Evolutionary conservation across 2,888 invertebrate genomes (phyloP).

Genomic region (Thera britannica): DNA sequence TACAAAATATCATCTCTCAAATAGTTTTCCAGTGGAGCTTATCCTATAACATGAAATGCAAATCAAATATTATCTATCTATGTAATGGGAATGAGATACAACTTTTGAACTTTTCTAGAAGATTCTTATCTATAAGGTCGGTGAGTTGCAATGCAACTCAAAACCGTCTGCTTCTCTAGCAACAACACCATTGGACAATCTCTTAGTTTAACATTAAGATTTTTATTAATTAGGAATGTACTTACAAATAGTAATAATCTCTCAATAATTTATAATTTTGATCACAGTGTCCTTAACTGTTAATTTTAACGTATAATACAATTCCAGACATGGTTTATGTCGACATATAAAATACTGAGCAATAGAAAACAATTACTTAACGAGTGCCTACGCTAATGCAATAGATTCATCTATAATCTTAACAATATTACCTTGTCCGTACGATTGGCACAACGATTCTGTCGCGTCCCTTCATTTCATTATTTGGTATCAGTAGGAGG

Average conservation of each 20-base stretch:
- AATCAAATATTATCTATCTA: slow-evolving; percentile 53
- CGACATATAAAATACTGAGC: slow-evolving; percentile 83
- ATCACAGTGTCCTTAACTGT: slow-evolving; percentile 84
- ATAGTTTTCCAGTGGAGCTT: slow-evolving; percentile 65
- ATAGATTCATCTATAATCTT: slow-evolving; percentile 77
- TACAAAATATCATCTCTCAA: slow-evolving; percentile 81
- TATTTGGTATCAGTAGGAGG: slow-evolving; percentile 69
- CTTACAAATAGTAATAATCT: slow-evolving; percentile 82
- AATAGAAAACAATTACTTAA: slow-evolving; percentile 81
- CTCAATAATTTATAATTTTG: slow-evolving; percentile 85
- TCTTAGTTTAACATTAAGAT: slow-evolving; percentile 73
- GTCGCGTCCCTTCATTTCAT: slow-evolving; percentile 72
- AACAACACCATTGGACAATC: slow-evolving; percentile 67
- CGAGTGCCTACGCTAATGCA: slow-evolving; percentile 74
- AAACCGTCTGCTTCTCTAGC: slow-evolving; percentile 23
- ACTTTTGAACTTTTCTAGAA: slow-evolving; percentile 61
- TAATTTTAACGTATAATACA: slow-evolving; percentile 82
- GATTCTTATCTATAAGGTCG: slow-evolving; percentile 28
- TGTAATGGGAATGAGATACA: slow-evolving; percentile 64
- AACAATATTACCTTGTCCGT: slow-evolving; percentile 79
- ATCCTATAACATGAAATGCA: slow-evolving; percentile 68
- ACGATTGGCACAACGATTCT: slow-evolving; percentile 79
- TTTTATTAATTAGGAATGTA: slow-evolving; percentile 82
- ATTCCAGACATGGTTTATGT: slow-evolving; percentile 74
- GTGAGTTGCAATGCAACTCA: slow-evolving; percentile 24